Evolutionary conservation across 2,113 vertebrate species (phyloP).

Genomic region (Circaetus cinerascens): DNA sequence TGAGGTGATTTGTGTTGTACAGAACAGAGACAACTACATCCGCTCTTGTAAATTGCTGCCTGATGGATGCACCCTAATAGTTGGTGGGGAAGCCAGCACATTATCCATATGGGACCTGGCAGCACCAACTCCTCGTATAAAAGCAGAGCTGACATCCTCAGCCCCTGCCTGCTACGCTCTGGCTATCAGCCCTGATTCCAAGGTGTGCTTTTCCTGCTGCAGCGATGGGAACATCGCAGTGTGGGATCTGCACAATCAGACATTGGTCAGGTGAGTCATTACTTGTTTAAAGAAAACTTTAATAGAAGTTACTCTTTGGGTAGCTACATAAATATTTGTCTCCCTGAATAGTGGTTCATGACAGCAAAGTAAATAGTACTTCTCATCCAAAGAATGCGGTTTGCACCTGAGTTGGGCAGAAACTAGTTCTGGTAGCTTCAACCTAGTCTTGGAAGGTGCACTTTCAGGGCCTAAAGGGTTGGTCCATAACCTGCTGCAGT

Average conservation of each 20-base stretch:
- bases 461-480: neutral
- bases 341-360: neutral
- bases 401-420: neutral
- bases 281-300: neutral
- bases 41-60: conserved; percentile 84
- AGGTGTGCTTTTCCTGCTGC: conserved; percentile 99
- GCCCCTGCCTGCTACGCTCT: conserved; percentile 97
- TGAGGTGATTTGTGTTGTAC: conserved; percentile 57
- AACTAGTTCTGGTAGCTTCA: neutral
- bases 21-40: conserved; percentile 99
- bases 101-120: conserved; percentile 99
- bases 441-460: neutral
- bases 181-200: conserved; percentile 98
- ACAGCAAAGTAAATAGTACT: neutral
- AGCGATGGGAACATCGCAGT: conserved; percentile 99
- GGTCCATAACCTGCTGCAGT: neutral
- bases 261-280: conserved; percentile 88
- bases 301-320: neutral
- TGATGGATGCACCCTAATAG: conserved; percentile 83
- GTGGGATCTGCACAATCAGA: conserved; percentile 99
- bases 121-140: conserved; percentile 95
- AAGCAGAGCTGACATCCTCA: conserved; percentile 96
- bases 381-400: neutral
- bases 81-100: conserved; percentile 95
- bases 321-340: neutral